These are phyloP conservation scores for Uropetala carovei DNA, from an alignment of 2,888 invertebrate species.

Conservation along the genomic window DNA sequence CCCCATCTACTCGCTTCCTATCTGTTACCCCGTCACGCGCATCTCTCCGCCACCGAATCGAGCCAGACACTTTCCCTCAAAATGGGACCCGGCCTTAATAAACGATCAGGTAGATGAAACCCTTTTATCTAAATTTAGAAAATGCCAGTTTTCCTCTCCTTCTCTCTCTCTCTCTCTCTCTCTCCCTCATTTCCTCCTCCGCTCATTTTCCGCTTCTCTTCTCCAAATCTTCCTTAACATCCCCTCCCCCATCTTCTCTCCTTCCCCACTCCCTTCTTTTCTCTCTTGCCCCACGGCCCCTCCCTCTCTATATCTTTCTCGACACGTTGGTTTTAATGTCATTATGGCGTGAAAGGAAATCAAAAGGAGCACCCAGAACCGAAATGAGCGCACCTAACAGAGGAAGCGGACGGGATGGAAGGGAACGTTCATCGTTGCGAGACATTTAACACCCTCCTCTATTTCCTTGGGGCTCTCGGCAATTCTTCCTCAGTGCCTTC, in stretches of 20 bases:
- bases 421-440: too few relatives aligned
- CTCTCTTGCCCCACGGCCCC: background rate
- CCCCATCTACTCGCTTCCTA: background rate
- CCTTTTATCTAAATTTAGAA: background rate
- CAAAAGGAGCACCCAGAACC: too few relatives aligned
- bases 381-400: too few relatives aligned
- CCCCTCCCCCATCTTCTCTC: background rate
- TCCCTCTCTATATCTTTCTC: background rate
- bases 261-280: background rate
- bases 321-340: background rate
- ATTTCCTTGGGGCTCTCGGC: too few relatives aligned
- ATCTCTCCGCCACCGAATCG: background rate
- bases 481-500: too few relatives aligned
- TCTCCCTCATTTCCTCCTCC: background rate
- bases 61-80: background rate
- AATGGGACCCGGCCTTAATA: background rate
- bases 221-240: background rate
- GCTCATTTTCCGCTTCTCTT: background rate
- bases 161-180: background rate
- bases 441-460: too few relatives aligned
- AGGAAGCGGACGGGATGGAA: too few relatives aligned
- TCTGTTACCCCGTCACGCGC: background rate
- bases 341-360: too few relatives aligned
- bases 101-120: background rate
- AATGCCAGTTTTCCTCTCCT: background rate